Conservation (phyloP, 2,113 vertebrate species). For the human (Homo sapiens) region DNA sequence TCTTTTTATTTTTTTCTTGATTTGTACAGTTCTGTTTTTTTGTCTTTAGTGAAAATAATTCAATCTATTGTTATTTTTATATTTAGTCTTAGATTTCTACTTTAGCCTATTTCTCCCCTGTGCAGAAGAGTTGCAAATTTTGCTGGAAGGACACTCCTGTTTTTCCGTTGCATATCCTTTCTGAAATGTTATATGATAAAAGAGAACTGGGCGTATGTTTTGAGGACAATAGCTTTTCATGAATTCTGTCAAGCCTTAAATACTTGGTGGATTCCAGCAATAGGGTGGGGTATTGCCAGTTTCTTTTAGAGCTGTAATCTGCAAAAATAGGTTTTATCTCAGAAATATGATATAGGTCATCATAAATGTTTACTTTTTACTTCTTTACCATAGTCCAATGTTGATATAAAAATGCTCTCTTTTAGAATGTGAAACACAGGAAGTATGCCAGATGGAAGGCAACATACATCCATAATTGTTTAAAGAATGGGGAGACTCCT, state of each 20-base stretch:
- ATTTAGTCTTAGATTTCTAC: constrained; percentile 34
- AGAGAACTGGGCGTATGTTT: neutral
- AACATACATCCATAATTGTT: constrained; percentile 97
- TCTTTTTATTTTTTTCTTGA: constrained; percentile 16
- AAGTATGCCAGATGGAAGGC: constrained; percentile 99
- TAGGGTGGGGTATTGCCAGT: neutral
- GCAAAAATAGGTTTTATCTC: neutral
- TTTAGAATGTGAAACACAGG: constrained; percentile 95
- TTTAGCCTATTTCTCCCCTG: neutral
- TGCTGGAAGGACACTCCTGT: neutral
- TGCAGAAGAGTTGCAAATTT: neutral
- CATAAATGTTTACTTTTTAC: neutral
- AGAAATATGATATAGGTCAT: neutral
- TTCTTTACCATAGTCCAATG: neutral
- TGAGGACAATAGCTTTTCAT: neutral
- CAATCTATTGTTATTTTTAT: neutral
- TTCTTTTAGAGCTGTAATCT: neutral
- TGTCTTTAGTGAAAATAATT: neutral
- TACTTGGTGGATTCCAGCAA: neutral
- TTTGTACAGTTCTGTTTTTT: neutral
- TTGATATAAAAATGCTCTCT: constrained; percentile 45
- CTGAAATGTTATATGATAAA: neutral
- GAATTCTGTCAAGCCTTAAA: neutral
- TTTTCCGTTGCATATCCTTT: neutral
- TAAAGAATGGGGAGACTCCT: constrained; percentile 96